phyloP scores from a whole-genome alignment of 2,888 invertebrate genomes.

The Venusia cambrica region DNA sequence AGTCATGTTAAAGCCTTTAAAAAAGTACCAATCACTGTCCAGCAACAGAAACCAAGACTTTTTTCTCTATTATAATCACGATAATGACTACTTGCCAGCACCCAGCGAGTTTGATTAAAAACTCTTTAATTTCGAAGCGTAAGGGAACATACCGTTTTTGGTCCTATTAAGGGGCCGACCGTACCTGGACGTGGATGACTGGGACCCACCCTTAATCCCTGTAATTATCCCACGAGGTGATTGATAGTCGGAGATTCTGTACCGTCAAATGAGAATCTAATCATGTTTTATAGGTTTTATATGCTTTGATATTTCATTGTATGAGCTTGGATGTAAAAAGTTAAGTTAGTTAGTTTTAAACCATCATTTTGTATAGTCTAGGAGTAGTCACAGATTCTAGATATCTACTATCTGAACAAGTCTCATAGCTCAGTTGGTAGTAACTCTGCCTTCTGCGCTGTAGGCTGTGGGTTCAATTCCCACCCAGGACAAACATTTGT shows the following conservation, averaged over 20 bases:
- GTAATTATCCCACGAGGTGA: slow-evolving; percentile 77
- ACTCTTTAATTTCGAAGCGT: slow-evolving; percentile 47
- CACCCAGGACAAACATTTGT: too few relatives aligned
- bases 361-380: too few relatives aligned
- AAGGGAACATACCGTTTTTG: slow-evolving; percentile 40
- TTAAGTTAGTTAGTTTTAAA: not conserved
- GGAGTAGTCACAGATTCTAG: too few relatives aligned
- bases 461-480: too few relatives aligned
- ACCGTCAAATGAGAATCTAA: slow-evolving; percentile 66
- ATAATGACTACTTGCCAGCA: slow-evolving; percentile 24
- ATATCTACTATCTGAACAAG: too few relatives aligned
- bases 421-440: too few relatives aligned
- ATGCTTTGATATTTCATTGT: slow-evolving; percentile 15
- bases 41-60: slow-evolving; percentile 7
- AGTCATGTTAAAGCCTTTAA: too few relatives aligned
- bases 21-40: slow-evolving; percentile 1
- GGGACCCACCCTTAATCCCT: slow-evolving; percentile 65
- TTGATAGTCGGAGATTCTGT: slow-evolving; percentile 62
- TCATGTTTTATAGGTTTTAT: slow-evolving; percentile 50
- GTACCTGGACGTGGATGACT: slow-evolving; percentile 36
- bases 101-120: slow-evolving; percentile 45
- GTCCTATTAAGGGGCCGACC: slow-evolving; percentile 54
- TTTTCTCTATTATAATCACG: slow-evolving; percentile 17
- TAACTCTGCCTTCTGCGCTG: too few relatives aligned
- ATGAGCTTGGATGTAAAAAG: slow-evolving; percentile 4